Evolutionary conservation across 2,113 vertebrate species (phyloP), one percentile per base, ranked within the genome.

Genomic region (Ibidorhyncha struthersii): DNA sequence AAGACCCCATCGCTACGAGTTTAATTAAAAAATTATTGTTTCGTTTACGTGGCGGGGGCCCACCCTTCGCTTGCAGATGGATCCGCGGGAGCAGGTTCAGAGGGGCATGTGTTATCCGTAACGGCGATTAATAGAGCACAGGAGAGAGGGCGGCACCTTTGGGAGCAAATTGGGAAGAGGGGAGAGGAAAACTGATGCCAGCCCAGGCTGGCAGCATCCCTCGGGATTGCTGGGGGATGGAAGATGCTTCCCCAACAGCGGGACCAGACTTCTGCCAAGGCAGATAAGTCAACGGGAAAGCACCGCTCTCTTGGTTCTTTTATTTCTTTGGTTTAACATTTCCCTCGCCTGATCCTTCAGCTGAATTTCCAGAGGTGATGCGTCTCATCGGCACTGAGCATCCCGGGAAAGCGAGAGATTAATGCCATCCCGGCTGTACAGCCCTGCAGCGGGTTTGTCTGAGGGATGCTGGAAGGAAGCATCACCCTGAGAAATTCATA

Each of bases 11-110:
- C 15, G 56, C 19, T 4, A 40, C 3, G 80, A 88, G 76, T 93
- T 85, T 95, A 96, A 97, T 98, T 95, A 96, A 95, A 95, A 89
- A 91, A 38, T 27, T 1, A 36, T 81, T 21, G 15, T 91, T 82
- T 62, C 40, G 14, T 56, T 66, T 16, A 38, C 29, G 13, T 11
- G 86, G 65, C 7, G 4, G 67, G 52, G 86, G 89, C 71, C 96
- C 61, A 56, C 67, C 70, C 71, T 94, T 74, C 15, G 23, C 69
- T 81, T 82, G 84, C 69, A 86, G 62, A 49, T 41, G 53, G 23
- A 96, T 76, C 34, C 6, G 4, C 4, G 20, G 88, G 32, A 85
- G 40, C 14, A 4, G 79, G 30, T 32, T 63, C 58, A 50, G 65
- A 4, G 5, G 5, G 50, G 56, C 38, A 74, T 77, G 81, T 45